Evolutionary conservation across 2,797 vertebrate genomes (phyloP).

Genomic region (Leuciscus waleckii): DNA sequence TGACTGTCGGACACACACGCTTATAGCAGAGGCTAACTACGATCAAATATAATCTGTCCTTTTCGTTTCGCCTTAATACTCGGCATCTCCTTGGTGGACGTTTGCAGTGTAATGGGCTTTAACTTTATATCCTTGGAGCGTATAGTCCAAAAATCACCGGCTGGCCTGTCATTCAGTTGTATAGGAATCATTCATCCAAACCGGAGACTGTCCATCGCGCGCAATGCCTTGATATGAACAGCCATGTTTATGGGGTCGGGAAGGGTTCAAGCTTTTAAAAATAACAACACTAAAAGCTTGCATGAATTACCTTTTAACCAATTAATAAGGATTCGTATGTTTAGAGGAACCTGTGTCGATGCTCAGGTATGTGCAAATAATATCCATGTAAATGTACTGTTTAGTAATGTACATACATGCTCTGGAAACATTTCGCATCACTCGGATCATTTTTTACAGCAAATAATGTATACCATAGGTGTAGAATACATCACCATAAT

Average conservation of each 20-base stretch:
- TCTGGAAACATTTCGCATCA: constrained; percentile 2
- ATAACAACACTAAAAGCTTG: constrained; percentile 26
- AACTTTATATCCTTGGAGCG: background rate
- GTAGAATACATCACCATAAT: background rate
- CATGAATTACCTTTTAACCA: constrained; percentile 67
- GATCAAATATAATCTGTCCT: constrained; percentile 12
- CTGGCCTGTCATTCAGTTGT: background rate
- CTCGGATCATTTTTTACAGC: constrained; percentile 35
- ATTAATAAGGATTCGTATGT: constrained; percentile 74
- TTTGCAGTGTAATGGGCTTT: background rate
- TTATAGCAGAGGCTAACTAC: constrained; percentile 36
- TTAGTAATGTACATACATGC: constrained; percentile 75
- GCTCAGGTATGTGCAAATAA: constrained; percentile 91
- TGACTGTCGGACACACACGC: constrained; percentile 16
- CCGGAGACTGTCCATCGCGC: background rate
- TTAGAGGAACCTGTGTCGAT: constrained; percentile 78
- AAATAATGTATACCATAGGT: constrained; percentile 23
- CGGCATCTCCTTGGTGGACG: background rate
- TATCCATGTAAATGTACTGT: constrained; percentile 81
- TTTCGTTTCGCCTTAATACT: constrained; percentile 31
- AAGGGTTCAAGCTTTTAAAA: constrained; percentile 14
- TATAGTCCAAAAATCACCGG: background rate
- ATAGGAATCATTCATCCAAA: constrained; percentile 20
- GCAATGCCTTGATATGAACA: constrained; percentile 28
- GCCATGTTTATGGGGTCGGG: background rate